Evolutionary conservation across 2,113 vertebrate species (phyloP).

Genomic region (Gasterosteus nipponicus): DNA sequence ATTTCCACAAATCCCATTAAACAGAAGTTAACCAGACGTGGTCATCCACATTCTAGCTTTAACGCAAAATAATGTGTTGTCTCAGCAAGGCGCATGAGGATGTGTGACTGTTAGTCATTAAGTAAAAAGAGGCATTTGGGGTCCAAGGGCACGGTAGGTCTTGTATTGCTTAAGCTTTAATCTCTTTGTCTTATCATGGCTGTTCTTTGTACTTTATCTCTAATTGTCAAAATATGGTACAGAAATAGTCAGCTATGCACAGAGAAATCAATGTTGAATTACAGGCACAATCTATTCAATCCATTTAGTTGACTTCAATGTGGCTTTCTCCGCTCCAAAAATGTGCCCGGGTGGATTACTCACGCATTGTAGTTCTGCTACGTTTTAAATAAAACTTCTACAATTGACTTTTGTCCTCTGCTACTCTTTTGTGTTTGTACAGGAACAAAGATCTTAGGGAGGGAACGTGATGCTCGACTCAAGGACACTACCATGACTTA

Average conservation of each 20-base stretch:
- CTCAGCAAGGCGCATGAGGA: constrained; percentile 51
- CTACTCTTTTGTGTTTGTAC: constrained; percentile 16
- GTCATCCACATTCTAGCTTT: constrained; percentile 27
- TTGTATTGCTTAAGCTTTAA: constrained; percentile 48
- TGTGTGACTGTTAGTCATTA: constrained; percentile 70
- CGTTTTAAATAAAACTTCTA: neutral
- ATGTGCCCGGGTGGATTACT: neutral
- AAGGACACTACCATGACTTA: constrained; percentile 67
- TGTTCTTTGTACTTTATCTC: constrained; percentile 13
- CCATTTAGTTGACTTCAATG: neutral
- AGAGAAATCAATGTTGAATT: neutral
- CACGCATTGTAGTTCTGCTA: neutral
- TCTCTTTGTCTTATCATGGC: constrained; percentile 47
- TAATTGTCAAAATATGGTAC: constrained; percentile 5
- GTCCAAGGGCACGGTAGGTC: constrained; percentile 26
- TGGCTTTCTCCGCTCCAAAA: neutral
- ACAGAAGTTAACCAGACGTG: constrained; percentile 14
- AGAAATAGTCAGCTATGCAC: constrained; percentile 26
- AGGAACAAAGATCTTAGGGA: constrained; percentile 70
- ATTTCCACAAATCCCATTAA: constrained; percentile 19
- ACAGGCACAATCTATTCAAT: neutral
- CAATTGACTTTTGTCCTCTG: constrained; percentile 11
- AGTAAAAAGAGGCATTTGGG: constrained; percentile 23
- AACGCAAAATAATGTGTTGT: constrained; percentile 25
- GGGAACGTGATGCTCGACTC: constrained; percentile 63